A percentile compares a stretch with the other conserved stretches of the same genome.
phyloP scores from a whole-genome alignment of 2,797 vertebrate genomes.

The Aulostomus chinensis region DNA sequence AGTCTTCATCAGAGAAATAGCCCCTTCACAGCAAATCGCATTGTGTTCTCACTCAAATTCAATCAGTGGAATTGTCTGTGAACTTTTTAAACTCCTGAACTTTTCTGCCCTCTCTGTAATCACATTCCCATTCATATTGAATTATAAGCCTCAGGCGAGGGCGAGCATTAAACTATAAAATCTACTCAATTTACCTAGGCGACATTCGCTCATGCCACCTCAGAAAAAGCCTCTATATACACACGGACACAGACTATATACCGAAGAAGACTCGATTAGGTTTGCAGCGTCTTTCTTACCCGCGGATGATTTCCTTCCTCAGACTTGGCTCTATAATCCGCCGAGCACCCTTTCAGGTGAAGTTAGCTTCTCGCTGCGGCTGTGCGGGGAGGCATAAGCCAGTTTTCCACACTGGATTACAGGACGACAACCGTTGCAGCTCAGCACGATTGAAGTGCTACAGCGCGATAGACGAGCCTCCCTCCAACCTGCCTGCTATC shows the following conservation, averaged over 20 bases:
- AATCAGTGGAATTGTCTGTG: slow-evolving; percentile 61
- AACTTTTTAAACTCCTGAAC: slow-evolving; percentile 56
- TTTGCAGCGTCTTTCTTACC: slow-evolving; percentile 9
- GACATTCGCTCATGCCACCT: slow-evolving; percentile 1
- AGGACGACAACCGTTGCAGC: slow-evolving; percentile 25
- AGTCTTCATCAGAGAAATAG: slow-evolving; percentile 65
- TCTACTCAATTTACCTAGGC: slow-evolving; percentile 35
- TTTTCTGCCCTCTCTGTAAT: slow-evolving; percentile 44
- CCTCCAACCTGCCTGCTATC: slow-evolving; percentile 1
- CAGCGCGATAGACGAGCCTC: background rate
- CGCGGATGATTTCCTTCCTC: slow-evolving; percentile 27
- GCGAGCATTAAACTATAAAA: slow-evolving; percentile 32
- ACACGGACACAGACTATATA: slow-evolving; percentile 2
- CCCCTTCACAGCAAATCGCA: slow-evolving; percentile 46
- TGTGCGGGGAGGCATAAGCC: slow-evolving; percentile 35
- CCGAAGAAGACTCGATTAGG: slow-evolving; percentile 40
- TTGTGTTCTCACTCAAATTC: slow-evolving; percentile 58
- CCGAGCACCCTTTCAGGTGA: slow-evolving; percentile 39
- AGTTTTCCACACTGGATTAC: slow-evolving; percentile 58
- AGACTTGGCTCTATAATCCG: slow-evolving; percentile 32
- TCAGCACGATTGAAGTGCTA: slow-evolving; percentile 5
- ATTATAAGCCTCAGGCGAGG: slow-evolving; percentile 34
- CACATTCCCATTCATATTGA: slow-evolving; percentile 56
- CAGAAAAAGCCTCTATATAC: slow-evolving; percentile 10
- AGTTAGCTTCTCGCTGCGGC: slow-evolving; percentile 32